Evolutionary conservation across 1,140 invertebrate species (phyloP).

Genomic region (Papilio glaucus): DNA sequence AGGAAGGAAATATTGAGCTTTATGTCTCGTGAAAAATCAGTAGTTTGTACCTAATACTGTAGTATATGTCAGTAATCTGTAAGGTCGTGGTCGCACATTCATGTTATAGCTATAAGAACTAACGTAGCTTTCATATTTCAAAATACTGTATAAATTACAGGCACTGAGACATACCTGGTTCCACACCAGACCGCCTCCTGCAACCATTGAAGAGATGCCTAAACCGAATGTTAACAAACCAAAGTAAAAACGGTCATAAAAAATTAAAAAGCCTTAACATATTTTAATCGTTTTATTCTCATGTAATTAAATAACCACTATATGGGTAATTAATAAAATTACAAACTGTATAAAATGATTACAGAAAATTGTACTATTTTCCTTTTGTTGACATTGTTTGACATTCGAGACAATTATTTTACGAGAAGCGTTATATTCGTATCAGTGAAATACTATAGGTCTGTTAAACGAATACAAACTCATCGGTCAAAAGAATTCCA

Average conservation of each 20-base stretch:
- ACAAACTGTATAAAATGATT: conserved; percentile 10
- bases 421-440: not conserved
- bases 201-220: conserved; percentile 74
- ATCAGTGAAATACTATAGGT: too few relatives aligned
- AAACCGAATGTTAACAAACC: conserved; percentile 63
- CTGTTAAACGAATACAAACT: too few relatives aligned
- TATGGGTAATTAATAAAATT: conserved; percentile 21
- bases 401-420: conserved; percentile 56
- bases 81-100: too few relatives aligned
- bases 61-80: too few relatives aligned
- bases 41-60: too few relatives aligned
- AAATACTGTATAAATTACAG: conserved; percentile 55
- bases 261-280: conserved; percentile 37
- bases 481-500: too few relatives aligned
- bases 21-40: too few relatives aligned
- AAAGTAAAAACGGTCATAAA: conserved; percentile 49
- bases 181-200: conserved; percentile 62
- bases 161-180: conserved; percentile 79
- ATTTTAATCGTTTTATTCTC: conserved; percentile 45
- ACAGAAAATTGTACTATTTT: conserved; percentile 57
- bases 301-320: conserved; percentile 39
- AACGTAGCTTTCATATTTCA: not conserved
- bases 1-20: too few relatives aligned
- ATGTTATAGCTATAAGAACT: too few relatives aligned
- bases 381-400: conserved; percentile 52